These are phyloP conservation scores for Acyrthosiphon pisum DNA, from an alignment of 1,140 invertebrate genomes.

Conservation along the genomic window DNA sequence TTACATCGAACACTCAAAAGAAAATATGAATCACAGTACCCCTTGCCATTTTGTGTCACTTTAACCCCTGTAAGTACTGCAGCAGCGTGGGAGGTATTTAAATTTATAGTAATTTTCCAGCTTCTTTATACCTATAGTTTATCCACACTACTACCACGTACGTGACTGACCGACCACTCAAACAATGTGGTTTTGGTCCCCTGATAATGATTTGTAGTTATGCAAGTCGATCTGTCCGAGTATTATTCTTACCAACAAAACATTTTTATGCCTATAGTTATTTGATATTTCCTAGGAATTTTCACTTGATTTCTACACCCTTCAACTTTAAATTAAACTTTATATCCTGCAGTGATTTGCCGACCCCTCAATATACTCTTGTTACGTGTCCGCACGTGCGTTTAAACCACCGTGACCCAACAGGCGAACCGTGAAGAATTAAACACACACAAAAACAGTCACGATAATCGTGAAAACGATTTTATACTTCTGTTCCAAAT, in stretches of 20 bases:
- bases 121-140: background rate
- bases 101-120: background rate
- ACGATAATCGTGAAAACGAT: background rate
- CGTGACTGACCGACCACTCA: background rate
- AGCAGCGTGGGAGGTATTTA: background rate
- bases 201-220: background rate
- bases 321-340: background rate
- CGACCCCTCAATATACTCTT: background rate
- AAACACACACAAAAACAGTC: slow-evolving; percentile 3
- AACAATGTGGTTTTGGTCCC: background rate
- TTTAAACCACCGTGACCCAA: slow-evolving; percentile 4
- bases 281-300: background rate
- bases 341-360: background rate
- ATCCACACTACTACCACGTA: background rate
- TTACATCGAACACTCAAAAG: too few species aligned
- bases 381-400: background rate
- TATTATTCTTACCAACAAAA: background rate
- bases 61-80: background rate
- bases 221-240: background rate
- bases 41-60: too few species aligned
- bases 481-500: background rate
- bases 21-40: too few species aligned
- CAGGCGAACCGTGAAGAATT: background rate
- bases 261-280: background rate
- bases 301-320: background rate